Conservation (phyloP, 2,113 vertebrate genomes). For the Rhodinocichla rosea region DNA sequence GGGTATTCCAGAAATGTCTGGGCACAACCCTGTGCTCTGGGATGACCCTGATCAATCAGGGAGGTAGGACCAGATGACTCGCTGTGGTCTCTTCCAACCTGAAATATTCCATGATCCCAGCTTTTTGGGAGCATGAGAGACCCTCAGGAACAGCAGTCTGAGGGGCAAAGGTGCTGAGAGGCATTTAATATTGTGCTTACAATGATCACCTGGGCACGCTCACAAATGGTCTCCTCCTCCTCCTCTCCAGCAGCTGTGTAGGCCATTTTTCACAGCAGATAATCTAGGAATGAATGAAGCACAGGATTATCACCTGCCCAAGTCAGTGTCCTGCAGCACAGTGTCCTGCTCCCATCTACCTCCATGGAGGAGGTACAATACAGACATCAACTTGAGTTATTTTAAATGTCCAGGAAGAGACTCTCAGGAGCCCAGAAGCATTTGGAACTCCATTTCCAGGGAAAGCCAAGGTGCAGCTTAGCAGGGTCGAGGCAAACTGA, state of each 20-base stretch:
- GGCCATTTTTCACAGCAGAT: not conserved
- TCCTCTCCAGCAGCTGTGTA: not conserved
- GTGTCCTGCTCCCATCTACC: not conserved
- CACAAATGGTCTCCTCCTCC: fast-evolving
- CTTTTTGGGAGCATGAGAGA: not conserved
- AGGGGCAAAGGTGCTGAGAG: not conserved
- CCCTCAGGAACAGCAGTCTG: not conserved
- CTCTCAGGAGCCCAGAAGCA: not conserved
- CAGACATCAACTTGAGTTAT: not conserved
- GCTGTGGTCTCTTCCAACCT: not conserved
- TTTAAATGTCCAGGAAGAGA: not conserved
- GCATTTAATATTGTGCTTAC: not conserved
- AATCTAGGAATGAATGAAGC: not conserved
- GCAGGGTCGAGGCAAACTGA: not conserved
- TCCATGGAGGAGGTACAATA: fast-evolving
- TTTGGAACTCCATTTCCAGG: not conserved
- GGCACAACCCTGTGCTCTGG: not conserved
- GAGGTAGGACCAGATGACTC: not conserved
- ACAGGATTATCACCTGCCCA: not conserved
- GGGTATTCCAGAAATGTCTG: not conserved
- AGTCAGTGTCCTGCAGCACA: not conserved
- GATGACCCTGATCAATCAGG: not conserved
- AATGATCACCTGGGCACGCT: not conserved
- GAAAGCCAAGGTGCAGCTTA: not conserved
- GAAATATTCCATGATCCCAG: not conserved